Percentiles rank a stretch among this genome's conserved stretches.
Evolutionary conservation across 2,797 vertebrate genomes (phyloP).

Genomic region (Hybognathus amarus): DNA sequence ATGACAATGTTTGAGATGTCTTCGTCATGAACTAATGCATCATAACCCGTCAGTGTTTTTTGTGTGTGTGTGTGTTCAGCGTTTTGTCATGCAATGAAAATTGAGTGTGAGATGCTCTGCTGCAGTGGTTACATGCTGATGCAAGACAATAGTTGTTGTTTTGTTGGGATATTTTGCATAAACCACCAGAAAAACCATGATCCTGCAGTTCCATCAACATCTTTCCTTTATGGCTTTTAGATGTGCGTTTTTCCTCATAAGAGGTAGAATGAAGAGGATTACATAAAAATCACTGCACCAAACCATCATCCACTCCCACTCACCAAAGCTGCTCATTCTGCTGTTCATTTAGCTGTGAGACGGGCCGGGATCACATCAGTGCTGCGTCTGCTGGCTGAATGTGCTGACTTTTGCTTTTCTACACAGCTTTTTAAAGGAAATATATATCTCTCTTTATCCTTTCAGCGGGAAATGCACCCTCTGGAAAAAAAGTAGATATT

Average conservation of each 20-base stretch:
- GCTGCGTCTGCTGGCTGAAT: constrained; percentile 49
- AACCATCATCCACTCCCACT: constrained; percentile 28
- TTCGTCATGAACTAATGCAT: no score
- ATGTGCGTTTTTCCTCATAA: constrained; percentile 43
- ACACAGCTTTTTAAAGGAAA: constrained; percentile 37
- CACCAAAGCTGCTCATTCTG: neutral
- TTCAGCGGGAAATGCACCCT: constrained; percentile 46
- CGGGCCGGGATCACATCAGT: constrained; percentile 51
- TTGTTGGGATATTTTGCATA: neutral
- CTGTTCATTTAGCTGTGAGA: constrained; percentile 37
- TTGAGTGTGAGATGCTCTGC: neutral
- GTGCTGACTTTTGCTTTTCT: constrained; percentile 55
- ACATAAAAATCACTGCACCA: constrained; percentile 24
- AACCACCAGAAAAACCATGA: constrained; percentile 22
- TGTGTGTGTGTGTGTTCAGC: no score
- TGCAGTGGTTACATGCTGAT: neutral
- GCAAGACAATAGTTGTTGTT: neutral
- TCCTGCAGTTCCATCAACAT: constrained; percentile 45
- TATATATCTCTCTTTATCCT: constrained; percentile 52
- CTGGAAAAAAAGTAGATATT: neutral
- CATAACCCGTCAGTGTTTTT: no score
- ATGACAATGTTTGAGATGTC: no score
- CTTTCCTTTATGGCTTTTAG: constrained; percentile 28
- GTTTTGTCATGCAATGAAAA: neutral
- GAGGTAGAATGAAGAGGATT: constrained; percentile 18